Percentiles rank a stretch among this genome's conserved stretches.
phyloP scores from a whole-genome alignment of 2,113 vertebrate genomes.

The Epinephelus lanceolatus region DNA sequence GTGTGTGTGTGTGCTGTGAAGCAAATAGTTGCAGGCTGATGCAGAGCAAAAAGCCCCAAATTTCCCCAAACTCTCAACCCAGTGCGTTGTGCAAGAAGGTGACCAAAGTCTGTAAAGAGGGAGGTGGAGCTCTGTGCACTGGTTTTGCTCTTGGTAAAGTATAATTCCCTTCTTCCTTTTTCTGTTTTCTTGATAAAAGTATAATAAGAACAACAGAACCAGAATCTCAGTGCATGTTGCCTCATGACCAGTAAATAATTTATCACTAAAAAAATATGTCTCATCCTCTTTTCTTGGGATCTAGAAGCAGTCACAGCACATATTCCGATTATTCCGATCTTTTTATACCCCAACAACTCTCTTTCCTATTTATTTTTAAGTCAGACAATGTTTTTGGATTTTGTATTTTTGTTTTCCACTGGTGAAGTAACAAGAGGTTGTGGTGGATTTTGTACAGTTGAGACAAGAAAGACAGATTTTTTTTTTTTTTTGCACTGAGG shows the following conservation, averaged over 20 bases:
- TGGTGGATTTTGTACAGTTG: slow-evolving; percentile 10
- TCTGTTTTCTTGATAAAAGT: neutral
- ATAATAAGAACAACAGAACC: neutral
- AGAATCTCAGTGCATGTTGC: neutral
- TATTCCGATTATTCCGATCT: neutral
- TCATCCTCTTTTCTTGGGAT: neutral
- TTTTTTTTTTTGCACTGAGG: neutral
- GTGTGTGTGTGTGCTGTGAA: neutral
- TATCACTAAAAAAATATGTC: neutral
- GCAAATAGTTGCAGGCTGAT: slow-evolving; percentile 11
- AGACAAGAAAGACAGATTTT: neutral
- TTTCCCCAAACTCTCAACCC: slow-evolving; percentile 16
- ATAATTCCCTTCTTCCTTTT: slow-evolving; percentile 1
- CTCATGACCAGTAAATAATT: neutral
- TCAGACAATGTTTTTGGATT: neutral
- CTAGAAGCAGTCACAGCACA: neutral
- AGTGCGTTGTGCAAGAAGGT: slow-evolving; percentile 15
- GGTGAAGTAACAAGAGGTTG: slow-evolving; percentile 1
- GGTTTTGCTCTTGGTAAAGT: neutral
- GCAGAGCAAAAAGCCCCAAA: slow-evolving; percentile 2
- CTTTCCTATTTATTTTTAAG: no score
- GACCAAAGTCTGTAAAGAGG: slow-evolving; percentile 8
- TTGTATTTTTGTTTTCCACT: neutral
- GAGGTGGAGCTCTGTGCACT: neutral
- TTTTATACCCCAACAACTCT: neutral